Evolutionary conservation across 53 echinoderm and acorn worm species (phyloP), one percentile per base, ranked within the genome.

Genomic region (Zoroaster sp.): DNA sequence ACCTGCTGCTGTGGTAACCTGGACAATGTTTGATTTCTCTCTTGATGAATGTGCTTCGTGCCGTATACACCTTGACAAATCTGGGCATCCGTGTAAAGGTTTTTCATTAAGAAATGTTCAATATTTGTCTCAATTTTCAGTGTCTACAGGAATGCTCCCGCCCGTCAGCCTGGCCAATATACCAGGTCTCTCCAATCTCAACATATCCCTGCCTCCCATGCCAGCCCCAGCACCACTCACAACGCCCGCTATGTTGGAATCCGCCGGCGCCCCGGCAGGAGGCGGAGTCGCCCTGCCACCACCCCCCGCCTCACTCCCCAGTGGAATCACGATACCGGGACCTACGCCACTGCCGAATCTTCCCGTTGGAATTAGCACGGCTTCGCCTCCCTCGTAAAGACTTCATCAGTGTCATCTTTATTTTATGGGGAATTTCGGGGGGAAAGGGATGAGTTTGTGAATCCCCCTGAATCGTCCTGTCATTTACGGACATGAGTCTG

Each of bases 91-190:
- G 18, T 15, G 6, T 46, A 12, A 6, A 8, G 46, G 6, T 46
- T 12, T 8, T 12, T 6, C 46, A 46, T 6, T 6, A 12, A 8
- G 6, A 46, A 46, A 12, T 46, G 6, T 12, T 46, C 46, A 46
- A 46, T 6, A 46, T 35, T 69, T 28, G 3, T 35, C 40, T 83
- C 46, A 31, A 1, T 69, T 31, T 30, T 13, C 69, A 85, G 85
- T 70, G 47, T 85, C 85, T 30, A 70, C 92, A 78, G 97, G 86
- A 51, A 91, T 97, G 53, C 89, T 97, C 25, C 97, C 95, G 7
- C 98, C 98, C 10, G 95, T 98, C 55, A 98, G 93, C 69, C 73
- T 98, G 40, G 74, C 89, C 82, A 96, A 98, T 72, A 94, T 98
- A 40, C 98, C 98, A 11, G 96, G 96, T 21, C 93, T 98, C 31